Conservation (phyloP, 64 coral and sea anemone genomes). For the Montipora foliosa region DNA sequence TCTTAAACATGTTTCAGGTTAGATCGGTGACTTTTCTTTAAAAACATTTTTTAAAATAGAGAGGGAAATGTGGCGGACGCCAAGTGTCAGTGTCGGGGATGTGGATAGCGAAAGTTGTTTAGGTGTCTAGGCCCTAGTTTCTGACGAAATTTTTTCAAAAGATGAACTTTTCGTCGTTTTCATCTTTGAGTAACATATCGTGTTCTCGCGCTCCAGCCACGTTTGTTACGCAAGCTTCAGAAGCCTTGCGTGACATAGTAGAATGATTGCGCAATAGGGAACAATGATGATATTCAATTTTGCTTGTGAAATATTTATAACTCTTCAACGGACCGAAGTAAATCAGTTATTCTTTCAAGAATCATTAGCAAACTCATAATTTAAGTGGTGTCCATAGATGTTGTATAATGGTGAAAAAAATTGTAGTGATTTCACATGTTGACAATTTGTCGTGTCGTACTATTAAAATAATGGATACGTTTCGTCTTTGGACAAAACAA, state of each 20-base stretch:
- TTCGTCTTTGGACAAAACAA: constrained; percentile 42
- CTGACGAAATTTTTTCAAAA: not conserved
- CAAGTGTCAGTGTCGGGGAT: not conserved
- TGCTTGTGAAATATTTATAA: constrained; percentile 12
- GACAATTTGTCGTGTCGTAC: constrained; percentile 39
- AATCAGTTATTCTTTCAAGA: constrained; percentile 43
- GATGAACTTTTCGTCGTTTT: not conserved
- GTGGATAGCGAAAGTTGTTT: not conserved
- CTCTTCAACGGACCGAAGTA: constrained; percentile 32
- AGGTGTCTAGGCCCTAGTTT: not conserved
- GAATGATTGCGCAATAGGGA: too few relatives aligned
- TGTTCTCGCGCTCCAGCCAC: not conserved
- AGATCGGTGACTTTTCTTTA: too few relatives aligned
- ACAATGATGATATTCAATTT: not conserved
- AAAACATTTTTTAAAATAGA: too few relatives aligned
- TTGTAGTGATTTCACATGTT: constrained; percentile 43
- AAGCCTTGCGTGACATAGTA: not conserved
- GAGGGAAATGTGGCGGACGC: too few relatives aligned
- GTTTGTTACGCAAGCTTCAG: not conserved
- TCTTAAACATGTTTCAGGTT: too few relatives aligned
- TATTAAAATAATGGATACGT: constrained; percentile 30
- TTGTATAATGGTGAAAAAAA: constrained; percentile 45
- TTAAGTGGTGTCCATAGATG: constrained; percentile 40
- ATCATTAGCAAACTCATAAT: constrained; percentile 13
- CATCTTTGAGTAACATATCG: not conserved